Percentiles rank a stretch among this genome's conserved stretches.
Conservation (phyloP, 2,888 invertebrate species). For the Nudaria mundana region DNA sequence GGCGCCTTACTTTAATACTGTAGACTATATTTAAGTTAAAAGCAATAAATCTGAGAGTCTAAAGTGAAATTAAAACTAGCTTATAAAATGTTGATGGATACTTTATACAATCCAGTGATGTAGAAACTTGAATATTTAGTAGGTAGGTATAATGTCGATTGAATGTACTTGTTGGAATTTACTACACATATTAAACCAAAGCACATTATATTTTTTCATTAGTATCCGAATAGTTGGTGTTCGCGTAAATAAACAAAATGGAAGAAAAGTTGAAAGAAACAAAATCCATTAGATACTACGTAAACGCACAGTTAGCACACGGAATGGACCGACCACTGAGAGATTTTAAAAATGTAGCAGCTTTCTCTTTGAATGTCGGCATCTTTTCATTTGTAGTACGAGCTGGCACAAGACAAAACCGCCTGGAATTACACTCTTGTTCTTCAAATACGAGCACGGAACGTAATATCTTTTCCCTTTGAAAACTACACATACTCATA, state of each 20-base stretch:
- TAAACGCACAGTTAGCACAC: conserved; percentile 39
- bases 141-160: conserved; percentile 51
- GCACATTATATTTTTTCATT: no score
- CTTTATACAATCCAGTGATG: no score
- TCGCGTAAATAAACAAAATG: conserved; percentile 29
- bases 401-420: conserved; percentile 73
- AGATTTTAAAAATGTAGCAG: conserved; percentile 68
- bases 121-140: no score
- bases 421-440: conserved; percentile 73
- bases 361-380: conserved; percentile 59
- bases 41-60: conserved; percentile 31
- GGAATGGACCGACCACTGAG: conserved; percentile 39
- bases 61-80: conserved; percentile 54
- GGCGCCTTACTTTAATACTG: no score
- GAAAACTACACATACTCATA: conserved; percentile 69
- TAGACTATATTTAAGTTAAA: no score
- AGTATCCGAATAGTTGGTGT: conserved; percentile 42
- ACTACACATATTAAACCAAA: no score
- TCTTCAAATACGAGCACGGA: conserved; percentile 66
- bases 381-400: conserved; percentile 70
- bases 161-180: conserved; percentile 34
- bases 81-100: no score
- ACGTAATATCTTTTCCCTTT: conserved; percentile 72
- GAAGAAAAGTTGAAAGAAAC: conserved; percentile 31
- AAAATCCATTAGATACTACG: conserved; percentile 52